Conservation (phyloP, 2,113 vertebrate genomes). For the Mus pahari region DNA sequence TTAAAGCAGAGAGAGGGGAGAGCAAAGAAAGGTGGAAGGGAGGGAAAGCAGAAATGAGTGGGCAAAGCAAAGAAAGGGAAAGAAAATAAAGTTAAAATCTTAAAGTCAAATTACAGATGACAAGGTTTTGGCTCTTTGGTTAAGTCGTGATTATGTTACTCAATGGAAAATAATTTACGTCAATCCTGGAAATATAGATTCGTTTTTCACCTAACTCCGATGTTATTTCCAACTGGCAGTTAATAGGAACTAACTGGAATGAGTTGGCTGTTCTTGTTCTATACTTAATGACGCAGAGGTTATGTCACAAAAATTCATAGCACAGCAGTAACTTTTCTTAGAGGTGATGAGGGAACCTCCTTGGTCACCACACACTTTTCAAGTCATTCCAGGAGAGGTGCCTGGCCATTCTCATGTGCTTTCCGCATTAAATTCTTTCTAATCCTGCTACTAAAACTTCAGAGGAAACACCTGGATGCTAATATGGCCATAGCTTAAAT, state of each 20-base stretch:
- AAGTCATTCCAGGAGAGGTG: neutral
- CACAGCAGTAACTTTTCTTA: neutral
- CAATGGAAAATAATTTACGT: constrained; percentile 4
- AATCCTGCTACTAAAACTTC: constrained; percentile 6
- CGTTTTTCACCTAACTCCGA: constrained; percentile 10
- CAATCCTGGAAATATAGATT: neutral
- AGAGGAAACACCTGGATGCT: neutral
- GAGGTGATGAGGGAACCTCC: neutral
- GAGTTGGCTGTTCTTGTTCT: constrained; percentile 30
- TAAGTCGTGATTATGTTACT: neutral
- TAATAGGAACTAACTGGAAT: constrained; percentile 56
- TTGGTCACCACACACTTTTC: neutral
- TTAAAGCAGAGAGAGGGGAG: neutral
- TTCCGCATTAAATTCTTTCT: neutral
- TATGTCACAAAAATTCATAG: constrained; percentile 25
- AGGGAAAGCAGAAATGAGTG: too few species aligned
- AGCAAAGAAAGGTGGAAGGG: rapidly evolving
- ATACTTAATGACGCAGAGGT: constrained; percentile 13
- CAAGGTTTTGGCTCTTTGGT: neutral
- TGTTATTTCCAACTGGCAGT: constrained; percentile 6
- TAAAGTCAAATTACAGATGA: neutral
- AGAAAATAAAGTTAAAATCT: neutral
- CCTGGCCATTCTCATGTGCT: neutral
- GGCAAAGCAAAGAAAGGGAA: neutral
- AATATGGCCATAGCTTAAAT: neutral